Conservation (phyloP, 2,888 invertebrate genomes). For the Trisateles emortualis region DNA sequence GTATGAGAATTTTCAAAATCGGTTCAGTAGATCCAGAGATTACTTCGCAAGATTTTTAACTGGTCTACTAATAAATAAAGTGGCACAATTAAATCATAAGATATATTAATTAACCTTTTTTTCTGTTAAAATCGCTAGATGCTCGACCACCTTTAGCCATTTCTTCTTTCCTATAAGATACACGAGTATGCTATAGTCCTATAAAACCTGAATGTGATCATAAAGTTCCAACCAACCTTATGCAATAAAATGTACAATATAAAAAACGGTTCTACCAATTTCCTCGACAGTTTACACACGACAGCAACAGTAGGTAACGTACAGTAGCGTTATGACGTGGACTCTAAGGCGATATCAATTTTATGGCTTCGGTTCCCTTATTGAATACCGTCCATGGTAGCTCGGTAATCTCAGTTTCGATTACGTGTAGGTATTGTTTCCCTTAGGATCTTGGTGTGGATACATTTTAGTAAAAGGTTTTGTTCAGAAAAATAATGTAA, state of each 20-base stretch:
- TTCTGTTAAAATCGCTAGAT: too few relatives aligned
- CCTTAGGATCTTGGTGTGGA: conserved; percentile 7
- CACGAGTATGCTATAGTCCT: neutral
- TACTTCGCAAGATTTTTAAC: too few relatives aligned
- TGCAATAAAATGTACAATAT: conserved; percentile 4
- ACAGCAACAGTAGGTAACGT: conserved; percentile 1
- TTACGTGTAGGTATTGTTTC: conserved; percentile 41
- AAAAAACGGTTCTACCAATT: conserved; percentile 6
- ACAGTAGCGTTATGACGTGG: conserved; percentile 30
- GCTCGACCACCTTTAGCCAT: too few relatives aligned
- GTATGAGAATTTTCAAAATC: too few relatives aligned
- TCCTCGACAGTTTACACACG: neutral
- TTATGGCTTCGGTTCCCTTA: conserved; percentile 36
- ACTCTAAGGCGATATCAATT: conserved; percentile 40
- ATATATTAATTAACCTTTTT: too few relatives aligned
- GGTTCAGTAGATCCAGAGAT: too few relatives aligned
- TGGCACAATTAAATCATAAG: too few relatives aligned
- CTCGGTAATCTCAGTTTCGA: conserved; percentile 25
- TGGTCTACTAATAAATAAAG: too few relatives aligned
- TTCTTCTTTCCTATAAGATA: too few relatives aligned
- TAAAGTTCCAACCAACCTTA: neutral
- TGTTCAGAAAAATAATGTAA: neutral
- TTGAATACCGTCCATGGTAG: conserved; percentile 9
- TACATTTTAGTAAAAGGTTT: neutral
- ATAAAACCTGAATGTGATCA: neutral